Evolutionary conservation across 2,797 vertebrate species (phyloP), one percentile per base, ranked within the genome.

Genomic region (Sarcophilus harrisii): DNA sequence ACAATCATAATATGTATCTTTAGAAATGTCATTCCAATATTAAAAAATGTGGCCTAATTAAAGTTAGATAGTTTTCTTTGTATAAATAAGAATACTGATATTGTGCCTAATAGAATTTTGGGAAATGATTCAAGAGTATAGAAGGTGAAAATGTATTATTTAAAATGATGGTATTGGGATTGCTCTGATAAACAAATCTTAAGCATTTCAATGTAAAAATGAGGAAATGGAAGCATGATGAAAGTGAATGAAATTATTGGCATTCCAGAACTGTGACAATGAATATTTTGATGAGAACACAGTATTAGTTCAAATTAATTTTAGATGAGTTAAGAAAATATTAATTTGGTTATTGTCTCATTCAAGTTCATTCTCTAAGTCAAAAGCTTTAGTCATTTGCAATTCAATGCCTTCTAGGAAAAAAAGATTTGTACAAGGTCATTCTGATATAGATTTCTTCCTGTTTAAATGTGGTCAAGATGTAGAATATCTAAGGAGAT

Each of bases 201-300:
- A 94, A 97, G 58, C 11, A 0, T 96, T 97, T 91, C 57, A 92
- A 90, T 38, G n/a, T 27, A 91, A 94, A 91, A 94, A 1, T 21
- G 95, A 91, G 3, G 91, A 66, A 95, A 93, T 92, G 13, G n/a
- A 73, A 92, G 58, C 58, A 94, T 45, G 32, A 92, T 58, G 21
- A 93, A 92, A 21, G 12, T 90, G 16, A 96, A 96, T 90, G 0
- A 96, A 92, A 1, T 55, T 91, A 90, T 0, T 92, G 14, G 59
- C 59, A 91, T 91, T 95, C 0, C 0, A 96, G 91, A 32, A 16
- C 10, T 45, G 62, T 91, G 0, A 0, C 92, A 92, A 29, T 0
- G 0, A 94, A 94, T 14, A 73, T 87, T 1, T 32, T 93, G 1
- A 92, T 38, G 0, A 16, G 55, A 73, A 73, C 94, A 93, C 9